Evolutionary conservation across 2,113 vertebrate species (phyloP), one percentile per base, ranked within the genome.

Genomic region (Mionectes macconnelli): DNA sequence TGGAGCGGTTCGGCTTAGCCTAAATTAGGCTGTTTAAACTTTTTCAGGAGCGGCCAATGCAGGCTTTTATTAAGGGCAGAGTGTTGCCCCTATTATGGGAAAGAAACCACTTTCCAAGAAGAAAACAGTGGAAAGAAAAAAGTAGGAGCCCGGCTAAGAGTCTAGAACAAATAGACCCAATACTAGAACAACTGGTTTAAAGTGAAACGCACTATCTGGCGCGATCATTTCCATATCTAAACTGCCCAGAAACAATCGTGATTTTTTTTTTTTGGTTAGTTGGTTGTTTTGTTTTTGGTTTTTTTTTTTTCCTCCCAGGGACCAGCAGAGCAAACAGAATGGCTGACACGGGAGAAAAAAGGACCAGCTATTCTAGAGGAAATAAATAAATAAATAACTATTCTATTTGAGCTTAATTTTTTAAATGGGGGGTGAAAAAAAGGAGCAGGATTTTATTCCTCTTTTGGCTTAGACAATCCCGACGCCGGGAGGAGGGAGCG

Each of bases 171-270:
- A 93, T 9, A 62, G 39, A 87, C 14, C 13, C 40, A 80, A 31
- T 23, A 69, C 22, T 8, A 75, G 73, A 89, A 66, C 72, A 90
- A 89, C 28, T 12, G 33, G 12, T 77, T 89, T 77, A 81, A 91
- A 93, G 33, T 93, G 76, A 93, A 95, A 87, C 39, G 50, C 84
- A 50, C 91, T 82, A 81, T 84, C 47, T 55, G 56, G 45, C 3
- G 9, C 8, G 10, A 63, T 93, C 47, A 94, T 97, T 96, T 96
- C 84, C 87, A 70, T 93, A 89, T 79, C 81, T 84, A 91, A 95
- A 91, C 90, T 84, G 52, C 39, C 21, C 60, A 68, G 62, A 72
- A 91, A 89, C 74, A 89, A 84, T 82, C 8, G 20, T 63, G 60
- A 42, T 70, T 63, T n/a, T 17, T 56, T 40, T 30, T 79, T 33